Conservation (phyloP, 2,888 invertebrate species). For the Aromia moschata region DNA sequence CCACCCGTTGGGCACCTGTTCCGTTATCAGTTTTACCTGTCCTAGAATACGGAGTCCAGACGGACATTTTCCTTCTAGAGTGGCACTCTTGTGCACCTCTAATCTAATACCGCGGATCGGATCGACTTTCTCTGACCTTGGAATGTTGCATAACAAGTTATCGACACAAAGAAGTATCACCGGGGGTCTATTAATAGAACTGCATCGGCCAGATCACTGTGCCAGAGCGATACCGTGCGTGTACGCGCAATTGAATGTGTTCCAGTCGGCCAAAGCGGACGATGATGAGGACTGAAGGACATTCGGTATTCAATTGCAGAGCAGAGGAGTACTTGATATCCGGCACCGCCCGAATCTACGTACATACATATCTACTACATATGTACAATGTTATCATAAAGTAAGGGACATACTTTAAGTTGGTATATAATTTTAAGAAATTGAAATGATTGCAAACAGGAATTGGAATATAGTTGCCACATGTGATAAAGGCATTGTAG, state of each 20-base stretch:
- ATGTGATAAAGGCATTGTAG: no score
- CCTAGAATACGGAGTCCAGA: neutral
- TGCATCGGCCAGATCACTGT: conserved; percentile 29
- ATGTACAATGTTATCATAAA: no score
- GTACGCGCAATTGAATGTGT: conserved; percentile 13
- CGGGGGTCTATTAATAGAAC: conserved; percentile 54
- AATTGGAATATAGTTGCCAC: no score
- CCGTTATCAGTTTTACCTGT: conserved; percentile 10
- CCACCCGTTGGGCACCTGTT: conserved; percentile 28
- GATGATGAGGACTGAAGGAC: conserved; percentile 13
- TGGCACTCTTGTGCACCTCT: no score
- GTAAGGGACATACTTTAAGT: no score
- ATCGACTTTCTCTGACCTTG: conserved; percentile 60
- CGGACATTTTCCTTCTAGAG: conserved; percentile 16
- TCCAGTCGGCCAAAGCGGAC: conserved; percentile 9
- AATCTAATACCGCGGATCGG: conserved; percentile 32
- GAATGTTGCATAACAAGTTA: conserved; percentile 55
- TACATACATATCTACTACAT: no score
- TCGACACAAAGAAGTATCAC: conserved; percentile 52
- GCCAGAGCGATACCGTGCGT: conserved; percentile 26
- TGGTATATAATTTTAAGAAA: no score
- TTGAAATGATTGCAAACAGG: no score
- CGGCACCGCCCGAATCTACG: no score
- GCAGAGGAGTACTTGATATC: no score
- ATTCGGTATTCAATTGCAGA: no score